Conservation (phyloP, 2,113 vertebrate species). For the Hyperoodon ampullatus region DNA sequence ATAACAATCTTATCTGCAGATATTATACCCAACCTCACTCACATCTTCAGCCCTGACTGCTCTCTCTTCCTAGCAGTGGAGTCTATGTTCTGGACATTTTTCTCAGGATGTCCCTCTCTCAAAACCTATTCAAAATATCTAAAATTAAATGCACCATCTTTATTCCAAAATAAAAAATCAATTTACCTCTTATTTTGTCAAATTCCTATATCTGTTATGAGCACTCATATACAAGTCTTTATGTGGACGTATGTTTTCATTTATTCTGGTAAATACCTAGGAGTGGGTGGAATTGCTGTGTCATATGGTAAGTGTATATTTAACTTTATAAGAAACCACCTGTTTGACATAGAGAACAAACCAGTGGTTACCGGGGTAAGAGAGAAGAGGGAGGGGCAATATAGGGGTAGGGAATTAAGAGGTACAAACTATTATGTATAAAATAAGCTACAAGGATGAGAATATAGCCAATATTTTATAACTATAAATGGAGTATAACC, state of each 20-base stretch:
- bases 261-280: neutral
- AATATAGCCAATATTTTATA: neutral
- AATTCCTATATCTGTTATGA: neutral
- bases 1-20: neutral
- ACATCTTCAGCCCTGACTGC: neutral
- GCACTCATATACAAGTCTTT: neutral
- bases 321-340: neutral
- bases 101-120: neutral
- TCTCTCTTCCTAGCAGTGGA: neutral
- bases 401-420: neutral
- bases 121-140: neutral
- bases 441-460: neutral
- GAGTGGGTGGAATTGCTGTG: neutral
- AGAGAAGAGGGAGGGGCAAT: neutral
- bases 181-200: constrained; percentile 28
- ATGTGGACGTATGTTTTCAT: neutral
- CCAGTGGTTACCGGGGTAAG: neutral
- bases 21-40: neutral
- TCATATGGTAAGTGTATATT: neutral
- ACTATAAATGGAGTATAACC: neutral
- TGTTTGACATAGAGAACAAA: neutral
- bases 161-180: constrained; percentile 42
- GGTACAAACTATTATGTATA: neutral
- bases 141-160: constrained; percentile 22
- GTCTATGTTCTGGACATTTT: neutral